Base-by-base conservation (phyloP, 1,140 invertebrate species). In the Drosophila gunungcola region DNA sequence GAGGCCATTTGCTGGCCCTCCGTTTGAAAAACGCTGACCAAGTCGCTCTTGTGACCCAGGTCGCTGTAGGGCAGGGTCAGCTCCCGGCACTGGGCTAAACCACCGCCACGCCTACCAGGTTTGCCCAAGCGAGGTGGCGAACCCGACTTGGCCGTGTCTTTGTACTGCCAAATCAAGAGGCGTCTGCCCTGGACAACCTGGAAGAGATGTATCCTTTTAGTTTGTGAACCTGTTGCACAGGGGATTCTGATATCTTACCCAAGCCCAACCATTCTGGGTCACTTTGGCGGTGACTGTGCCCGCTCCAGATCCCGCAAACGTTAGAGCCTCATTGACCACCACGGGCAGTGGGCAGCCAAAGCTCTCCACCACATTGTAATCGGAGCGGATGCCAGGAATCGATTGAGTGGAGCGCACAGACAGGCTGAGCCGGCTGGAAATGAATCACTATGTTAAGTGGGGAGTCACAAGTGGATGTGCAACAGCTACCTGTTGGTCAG, bases 51-150 rank as follows among this genome's bases (percentile, higher is more conserved):
- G 91, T 99, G 98, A 2, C 96, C 96, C 12, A 99, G 93, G 92
- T 98, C 98, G 91, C 97, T 98, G 51, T 97, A 97, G 1, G 98
- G 98, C 12, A 99, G 91, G 3, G 95, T 95, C 3, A 99, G 92
- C 91, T 99, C 97, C 68, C 96, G 94, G 91, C 96, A 97, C 78
- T 95, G 94, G 7, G 93, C 94, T 25, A 88, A 72, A 27, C 73
- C 67, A 2, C 88, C 89, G 0, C 48, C 48, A 11, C 49, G 91
- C 78, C 32, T 93, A 92, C 51, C 92, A 84, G 63, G 93, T n/a
- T 91, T 92, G 10, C 79, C 21, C 38, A 64, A 10, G 6, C 80
- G 61, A 0, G 78, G 61, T 3, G 82, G 78, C 2, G 82, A 85
- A 2, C 52, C 54, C 3, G 43, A 11, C 42, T 78, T 70, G 7